Conservation (phyloP, 2,888 invertebrate species). For the Patella ulyssiponensis region DNA sequence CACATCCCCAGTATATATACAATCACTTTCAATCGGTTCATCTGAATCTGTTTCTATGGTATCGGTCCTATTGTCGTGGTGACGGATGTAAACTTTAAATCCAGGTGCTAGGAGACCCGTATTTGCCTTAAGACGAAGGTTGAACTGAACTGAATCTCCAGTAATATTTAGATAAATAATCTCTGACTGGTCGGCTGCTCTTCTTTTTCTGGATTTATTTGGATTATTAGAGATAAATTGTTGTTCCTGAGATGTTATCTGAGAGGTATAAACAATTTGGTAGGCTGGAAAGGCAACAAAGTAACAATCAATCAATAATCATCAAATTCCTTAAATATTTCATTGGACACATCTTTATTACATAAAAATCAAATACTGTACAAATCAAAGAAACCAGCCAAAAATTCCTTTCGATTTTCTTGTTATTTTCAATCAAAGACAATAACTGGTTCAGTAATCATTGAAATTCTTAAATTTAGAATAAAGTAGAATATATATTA, state of each 20-base stretch:
- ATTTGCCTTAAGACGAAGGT: neutral
- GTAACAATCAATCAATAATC: too few species aligned
- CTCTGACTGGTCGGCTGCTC: neutral
- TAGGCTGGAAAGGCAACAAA: neutral
- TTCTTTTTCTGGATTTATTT: neutral
- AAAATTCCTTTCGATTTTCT: too few species aligned
- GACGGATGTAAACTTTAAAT: neutral
- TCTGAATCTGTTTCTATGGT: neutral
- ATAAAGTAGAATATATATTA: too few species aligned
- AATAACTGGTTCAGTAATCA: too few species aligned
- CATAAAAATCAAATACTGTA: too few species aligned
- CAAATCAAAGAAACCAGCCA: too few species aligned
- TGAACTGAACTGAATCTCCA: neutral
- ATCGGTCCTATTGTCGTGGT: neutral
- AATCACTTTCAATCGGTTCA: neutral
- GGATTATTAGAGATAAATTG: neutral
- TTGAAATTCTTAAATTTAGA: too few species aligned
- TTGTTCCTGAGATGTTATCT: neutral
- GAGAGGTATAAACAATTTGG: slow-evolving; percentile 4
- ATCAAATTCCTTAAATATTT: too few species aligned
- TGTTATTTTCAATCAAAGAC: too few species aligned
- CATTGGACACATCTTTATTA: too few species aligned
- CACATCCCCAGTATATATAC: neutral
- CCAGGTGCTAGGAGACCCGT: neutral
- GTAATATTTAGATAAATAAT: neutral